phyloP scores from a whole-genome alignment of 2,797 vertebrate genomes.

The Sebastes taczanowskii region DNA sequence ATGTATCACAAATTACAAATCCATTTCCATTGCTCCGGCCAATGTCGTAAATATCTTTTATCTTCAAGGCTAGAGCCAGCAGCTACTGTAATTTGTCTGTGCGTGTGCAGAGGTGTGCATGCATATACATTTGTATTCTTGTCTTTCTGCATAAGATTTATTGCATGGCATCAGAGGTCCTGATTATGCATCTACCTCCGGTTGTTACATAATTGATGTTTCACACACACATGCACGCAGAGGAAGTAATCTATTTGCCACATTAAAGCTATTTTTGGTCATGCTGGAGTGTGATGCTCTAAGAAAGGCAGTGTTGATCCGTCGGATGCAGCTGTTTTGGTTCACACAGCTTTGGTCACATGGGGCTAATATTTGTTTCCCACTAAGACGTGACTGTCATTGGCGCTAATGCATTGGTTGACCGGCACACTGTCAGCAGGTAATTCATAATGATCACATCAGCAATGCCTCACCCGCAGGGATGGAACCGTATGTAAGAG shows the following conservation, averaged over 20 bases:
- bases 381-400: not conserved
- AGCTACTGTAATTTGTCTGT: not conserved
- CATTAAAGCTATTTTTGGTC: constrained; percentile 14
- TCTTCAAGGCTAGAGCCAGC: constrained; percentile 1
- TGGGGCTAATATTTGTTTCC: not conserved
- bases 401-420: not conserved
- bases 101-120: not conserved
- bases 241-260: constrained; percentile 24
- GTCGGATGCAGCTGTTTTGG: not conserved
- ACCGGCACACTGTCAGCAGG: not conserved
- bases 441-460: not conserved
- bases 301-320: not conserved
- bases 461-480: not conserved
- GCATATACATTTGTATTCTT: constrained; percentile 19
- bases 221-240: not conserved
- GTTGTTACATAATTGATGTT: constrained; percentile 47
- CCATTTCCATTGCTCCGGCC: constrained; percentile 34
- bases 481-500: not conserved
- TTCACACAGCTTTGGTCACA: not conserved
- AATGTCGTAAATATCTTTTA: constrained; percentile 27
- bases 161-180: constrained; percentile 18
- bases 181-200: constrained; percentile 33
- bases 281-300: not conserved
- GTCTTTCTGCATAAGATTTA: constrained; percentile 26
- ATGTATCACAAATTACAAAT: constrained; percentile 44